Percentiles rank a stretch among this genome's conserved stretches.
Evolutionary conservation across 2,888 invertebrate genomes (phyloP).

Genomic region (Eupithecia inturbata): DNA sequence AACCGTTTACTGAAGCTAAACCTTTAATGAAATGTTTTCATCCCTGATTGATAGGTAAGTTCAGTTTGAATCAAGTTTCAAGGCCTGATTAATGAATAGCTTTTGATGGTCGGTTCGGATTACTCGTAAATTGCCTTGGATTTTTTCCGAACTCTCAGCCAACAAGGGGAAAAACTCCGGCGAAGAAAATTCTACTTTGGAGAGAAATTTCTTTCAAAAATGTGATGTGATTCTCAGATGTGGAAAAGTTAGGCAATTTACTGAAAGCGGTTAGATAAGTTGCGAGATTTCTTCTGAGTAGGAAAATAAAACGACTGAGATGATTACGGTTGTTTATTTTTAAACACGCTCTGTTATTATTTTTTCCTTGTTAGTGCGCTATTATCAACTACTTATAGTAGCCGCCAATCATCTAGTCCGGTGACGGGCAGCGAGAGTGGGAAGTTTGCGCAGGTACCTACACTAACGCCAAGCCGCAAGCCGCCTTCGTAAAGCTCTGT

Average conservation of each 20-base stretch:
- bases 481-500: no score
- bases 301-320: constrained; percentile 12
- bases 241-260: constrained; percentile 15
- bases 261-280: constrained; percentile 11
- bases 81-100: constrained; percentile 27
- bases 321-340: constrained; percentile 12
- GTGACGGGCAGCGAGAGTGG: no score
- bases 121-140: constrained; percentile 28
- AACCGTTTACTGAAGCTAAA: constrained; percentile 5
- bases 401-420: no score
- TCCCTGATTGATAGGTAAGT: constrained; percentile 19
- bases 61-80: constrained; percentile 21
- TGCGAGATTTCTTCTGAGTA: neutral
- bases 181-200: constrained; percentile 6
- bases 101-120: constrained; percentile 27
- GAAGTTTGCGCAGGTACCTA: no score
- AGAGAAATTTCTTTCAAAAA: constrained; percentile 16
- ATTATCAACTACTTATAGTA: constrained; percentile 1
- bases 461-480: no score
- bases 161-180: constrained; percentile 20
- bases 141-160: constrained; percentile 22
- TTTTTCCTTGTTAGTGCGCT: constrained; percentile 21
- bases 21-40: constrained; percentile 25
- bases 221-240: constrained; percentile 6
- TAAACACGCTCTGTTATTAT: neutral